These are phyloP conservation scores for Pteronura brasiliensis DNA, from an alignment of 2,113 vertebrate genomes.

Conservation along the genomic window DNA sequence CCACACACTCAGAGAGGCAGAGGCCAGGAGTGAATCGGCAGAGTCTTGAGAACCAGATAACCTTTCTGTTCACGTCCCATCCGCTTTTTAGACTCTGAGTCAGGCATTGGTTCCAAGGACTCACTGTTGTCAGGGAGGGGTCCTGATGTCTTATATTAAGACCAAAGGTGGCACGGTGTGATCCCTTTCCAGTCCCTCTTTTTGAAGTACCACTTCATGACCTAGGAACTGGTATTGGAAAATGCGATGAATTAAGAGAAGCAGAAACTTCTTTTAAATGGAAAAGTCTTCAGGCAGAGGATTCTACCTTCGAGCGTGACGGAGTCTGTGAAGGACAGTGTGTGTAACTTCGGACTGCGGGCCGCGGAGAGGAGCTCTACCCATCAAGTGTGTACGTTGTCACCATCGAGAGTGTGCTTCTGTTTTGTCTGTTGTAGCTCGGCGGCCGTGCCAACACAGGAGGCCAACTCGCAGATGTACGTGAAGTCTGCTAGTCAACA, in stretches of 20 bases:
- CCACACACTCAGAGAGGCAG: background rate
- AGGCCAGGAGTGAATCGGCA: background rate
- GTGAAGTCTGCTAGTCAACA: background rate
- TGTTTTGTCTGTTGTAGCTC: background rate
- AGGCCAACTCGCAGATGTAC: background rate
- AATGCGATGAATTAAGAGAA: background rate
- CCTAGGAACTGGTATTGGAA: background rate
- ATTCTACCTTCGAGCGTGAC: background rate
- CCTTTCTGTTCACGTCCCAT: background rate
- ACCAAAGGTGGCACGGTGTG: slow-evolving; percentile 33
- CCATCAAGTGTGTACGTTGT: background rate
- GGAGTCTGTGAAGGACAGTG: background rate
- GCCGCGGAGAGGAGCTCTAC: background rate
- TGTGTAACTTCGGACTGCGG: background rate
- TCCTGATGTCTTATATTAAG: slow-evolving; percentile 75
- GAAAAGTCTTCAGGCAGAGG: background rate
- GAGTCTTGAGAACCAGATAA: background rate
- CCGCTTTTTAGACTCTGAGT: slow-evolving; percentile 26
- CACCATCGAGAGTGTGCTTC: background rate
- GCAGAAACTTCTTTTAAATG: background rate
- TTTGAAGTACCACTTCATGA: background rate
- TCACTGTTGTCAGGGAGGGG: slow-evolving; percentile 18
- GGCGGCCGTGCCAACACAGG: background rate
- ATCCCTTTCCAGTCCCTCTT: background rate
- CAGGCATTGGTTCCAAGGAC: slow-evolving; percentile 36